A percentile compares a stretch with the other conserved stretches of the same genome.
Evolutionary conservation across 1,140 invertebrate genomes (phyloP).

Genomic region (Lepidurus packardi): DNA sequence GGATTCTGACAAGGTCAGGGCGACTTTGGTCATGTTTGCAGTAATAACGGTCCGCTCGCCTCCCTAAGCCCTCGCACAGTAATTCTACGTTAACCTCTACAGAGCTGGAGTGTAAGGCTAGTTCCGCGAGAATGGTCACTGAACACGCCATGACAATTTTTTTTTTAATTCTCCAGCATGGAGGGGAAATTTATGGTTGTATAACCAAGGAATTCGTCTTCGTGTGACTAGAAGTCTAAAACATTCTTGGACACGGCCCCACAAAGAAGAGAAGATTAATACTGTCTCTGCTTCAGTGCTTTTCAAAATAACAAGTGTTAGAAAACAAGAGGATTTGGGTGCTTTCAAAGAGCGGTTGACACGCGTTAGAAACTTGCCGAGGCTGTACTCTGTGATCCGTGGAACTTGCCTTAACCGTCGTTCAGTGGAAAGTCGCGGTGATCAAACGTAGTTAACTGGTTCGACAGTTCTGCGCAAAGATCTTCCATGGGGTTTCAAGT

Average conservation of each 20-base stretch:
- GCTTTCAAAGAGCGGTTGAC: no score
- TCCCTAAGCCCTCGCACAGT: background rate
- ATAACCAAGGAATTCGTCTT: background rate
- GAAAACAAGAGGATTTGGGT: no score
- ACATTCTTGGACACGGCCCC: background rate
- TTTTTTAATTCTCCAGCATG: background rate
- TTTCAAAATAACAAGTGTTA: background rate
- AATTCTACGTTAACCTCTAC: background rate
- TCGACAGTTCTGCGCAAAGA: background rate
- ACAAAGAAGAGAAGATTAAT: background rate
- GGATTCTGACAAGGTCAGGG: background rate
- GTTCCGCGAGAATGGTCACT: constrained; percentile 2
- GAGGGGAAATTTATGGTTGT: background rate
- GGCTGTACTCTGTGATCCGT: no score
- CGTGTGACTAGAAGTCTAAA: background rate
- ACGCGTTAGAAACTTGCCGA: no score
- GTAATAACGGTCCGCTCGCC: background rate
- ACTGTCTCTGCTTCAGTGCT: background rate
- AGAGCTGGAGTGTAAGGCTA: background rate
- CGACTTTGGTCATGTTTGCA: constrained; percentile 1
- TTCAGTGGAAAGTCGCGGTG: background rate
- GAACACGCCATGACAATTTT: background rate
- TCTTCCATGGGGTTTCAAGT: background rate
- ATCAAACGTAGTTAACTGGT: background rate
- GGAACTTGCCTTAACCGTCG: no score